Base-by-base conservation (phyloP, 2,888 invertebrate genomes). In the Melikaiella ostensackeni region DNA sequence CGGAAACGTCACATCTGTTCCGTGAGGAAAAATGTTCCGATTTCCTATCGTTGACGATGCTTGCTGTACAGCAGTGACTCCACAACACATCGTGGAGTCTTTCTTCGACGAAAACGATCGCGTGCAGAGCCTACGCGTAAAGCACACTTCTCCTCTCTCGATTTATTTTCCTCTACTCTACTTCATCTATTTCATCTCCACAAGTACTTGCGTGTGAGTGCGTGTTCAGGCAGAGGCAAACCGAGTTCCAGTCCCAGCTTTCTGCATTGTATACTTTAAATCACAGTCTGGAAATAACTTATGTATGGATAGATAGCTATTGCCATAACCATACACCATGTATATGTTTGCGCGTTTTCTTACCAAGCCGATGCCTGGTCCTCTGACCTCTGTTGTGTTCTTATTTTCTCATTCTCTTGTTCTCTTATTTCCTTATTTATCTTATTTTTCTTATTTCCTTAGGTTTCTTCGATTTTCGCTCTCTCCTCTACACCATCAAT, bases 211-310 rank as follows among this genome's bases (percentile, higher is more conserved):
- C 77, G 55, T 62, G 19, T 76, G 57, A 42, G 70, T 70, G 57
- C 61, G 62, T 70, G 61, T 79, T 78, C 80, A 70, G 75, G 70
- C 59, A 57, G 66, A 75, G 59, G 64, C 46, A 55, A 50, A 57
- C 42, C 75, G 38, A 63, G 35, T 64, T 21, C 33, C 6, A 57
- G 35, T 57, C 33, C 42, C 38, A 38, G 38, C 76, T 79, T 82
- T 84, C 83, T 84, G 84, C 82, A 84, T 83, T 83, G 86, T 83
- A 83, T 85, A 85, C 83, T 83, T 83, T 84, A 86, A 86, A 88
- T 87, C 85, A 87, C 82, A 70, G 80, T 55, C 78, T 83, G 82
- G 82, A 85, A 86, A 85, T 85, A 81, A 80, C 80, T 81, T 79
- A 75, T 66, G 76, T 73, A 74, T 77, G 63, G 73, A 77, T 77